Evolutionary conservation across 2,888 invertebrate species (phyloP).

Genomic region (Diabrotica balteata): DNA sequence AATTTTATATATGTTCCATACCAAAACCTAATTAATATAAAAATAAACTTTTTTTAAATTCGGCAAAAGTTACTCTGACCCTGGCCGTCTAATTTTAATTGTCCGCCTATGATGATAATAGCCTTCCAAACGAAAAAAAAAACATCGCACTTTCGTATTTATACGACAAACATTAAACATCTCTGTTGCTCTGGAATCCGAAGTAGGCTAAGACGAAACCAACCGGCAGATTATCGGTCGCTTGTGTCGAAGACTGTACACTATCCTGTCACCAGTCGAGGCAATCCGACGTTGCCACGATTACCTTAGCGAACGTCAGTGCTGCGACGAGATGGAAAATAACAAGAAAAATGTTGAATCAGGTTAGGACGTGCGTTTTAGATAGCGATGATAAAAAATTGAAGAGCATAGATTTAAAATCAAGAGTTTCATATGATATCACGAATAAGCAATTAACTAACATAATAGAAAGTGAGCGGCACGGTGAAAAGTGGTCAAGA

Average conservation of each 20-base stretch:
- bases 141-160: slow-evolving; percentile 4
- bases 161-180: slow-evolving; percentile 21
- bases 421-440: background rate
- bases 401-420: slow-evolving; percentile 1
- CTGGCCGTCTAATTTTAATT: background rate
- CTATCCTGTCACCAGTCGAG: slow-evolving; percentile 50
- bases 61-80: background rate
- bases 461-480: no score
- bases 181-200: slow-evolving; percentile 22
- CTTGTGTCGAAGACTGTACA: slow-evolving; percentile 50
- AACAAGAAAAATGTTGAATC: slow-evolving; percentile 14
- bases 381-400: background rate
- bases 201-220: slow-evolving; percentile 39
- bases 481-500: no score
- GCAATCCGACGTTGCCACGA: slow-evolving; percentile 50
- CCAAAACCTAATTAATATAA: no score
- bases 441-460: background rate
- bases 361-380: background rate
- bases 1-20: no score
- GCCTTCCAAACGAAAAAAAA: slow-evolving; percentile 7
- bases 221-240: slow-evolving; percentile 41
- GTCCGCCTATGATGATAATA: slow-evolving; percentile 1
- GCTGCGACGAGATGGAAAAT: slow-evolving; percentile 8
- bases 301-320: slow-evolving; percentile 14
- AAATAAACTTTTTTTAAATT: no score